Percentiles rank a stretch among this genome's conserved stretches.
Evolutionary conservation across 2,888 invertebrate species (phyloP).

Genomic region (Caenorhabditis drosophilae): DNA sequence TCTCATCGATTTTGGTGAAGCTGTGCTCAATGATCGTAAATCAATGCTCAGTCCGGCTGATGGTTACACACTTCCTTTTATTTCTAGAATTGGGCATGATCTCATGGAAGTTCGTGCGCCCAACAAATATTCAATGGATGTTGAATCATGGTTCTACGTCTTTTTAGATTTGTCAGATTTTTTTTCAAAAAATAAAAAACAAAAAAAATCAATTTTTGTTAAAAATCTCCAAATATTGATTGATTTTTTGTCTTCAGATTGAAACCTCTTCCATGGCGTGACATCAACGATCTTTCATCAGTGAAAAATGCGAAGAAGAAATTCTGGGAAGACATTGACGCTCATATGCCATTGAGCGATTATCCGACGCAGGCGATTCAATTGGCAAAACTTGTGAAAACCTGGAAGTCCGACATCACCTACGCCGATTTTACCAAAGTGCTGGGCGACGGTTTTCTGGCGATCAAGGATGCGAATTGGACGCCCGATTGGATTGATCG

Average conservation of each 20-base stretch:
- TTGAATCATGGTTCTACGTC: slow-evolving; percentile 33
- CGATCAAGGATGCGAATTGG: slow-evolving; percentile 4
- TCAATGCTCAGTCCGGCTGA: slow-evolving; percentile 14
- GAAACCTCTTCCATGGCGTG: slow-evolving; percentile 12
- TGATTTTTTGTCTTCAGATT: slow-evolving; percentile 2
- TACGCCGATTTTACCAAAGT: slow-evolving; percentile 13
- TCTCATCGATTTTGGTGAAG: slow-evolving; percentile 29
- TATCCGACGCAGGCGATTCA: slow-evolving; percentile 7
- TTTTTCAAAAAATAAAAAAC: background rate
- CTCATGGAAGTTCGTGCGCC: background rate
- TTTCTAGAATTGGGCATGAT: slow-evolving; percentile 28
- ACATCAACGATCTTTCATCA: background rate
- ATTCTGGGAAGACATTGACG: slow-evolving; percentile 9
- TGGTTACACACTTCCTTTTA: slow-evolving; percentile 17
- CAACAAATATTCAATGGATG: slow-evolving; percentile 16
- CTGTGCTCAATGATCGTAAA: background rate
- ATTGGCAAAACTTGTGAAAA: slow-evolving; percentile 7
- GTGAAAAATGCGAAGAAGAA: background rate
- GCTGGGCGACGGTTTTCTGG: slow-evolving; percentile 7
- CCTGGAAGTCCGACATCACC: slow-evolving; percentile 1
- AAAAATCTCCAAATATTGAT: background rate
- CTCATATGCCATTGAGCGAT: background rate
- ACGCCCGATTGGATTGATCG: slow-evolving; percentile 8
- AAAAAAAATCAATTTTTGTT: background rate
- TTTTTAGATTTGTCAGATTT: slow-evolving; percentile 24